Conservation (phyloP, 2,797 vertebrate genomes). For the Alauda arvensis region DNA sequence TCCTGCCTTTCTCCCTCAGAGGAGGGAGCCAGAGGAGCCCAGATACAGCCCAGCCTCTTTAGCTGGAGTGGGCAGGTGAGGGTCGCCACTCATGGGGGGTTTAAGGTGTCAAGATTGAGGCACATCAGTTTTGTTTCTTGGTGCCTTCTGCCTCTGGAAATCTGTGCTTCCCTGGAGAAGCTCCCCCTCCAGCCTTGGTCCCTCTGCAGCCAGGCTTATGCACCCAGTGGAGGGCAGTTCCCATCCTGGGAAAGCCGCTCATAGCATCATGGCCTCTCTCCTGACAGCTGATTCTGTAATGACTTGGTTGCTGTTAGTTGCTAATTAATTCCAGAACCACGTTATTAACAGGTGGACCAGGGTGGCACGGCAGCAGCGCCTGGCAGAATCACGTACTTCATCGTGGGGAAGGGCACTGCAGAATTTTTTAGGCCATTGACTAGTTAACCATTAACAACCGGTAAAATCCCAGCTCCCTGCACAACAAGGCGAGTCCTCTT, state of each 20-base stretch:
- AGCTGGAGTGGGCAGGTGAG: background rate
- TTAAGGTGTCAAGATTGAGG: background rate
- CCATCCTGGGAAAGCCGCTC: background rate
- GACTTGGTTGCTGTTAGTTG: slow-evolving; percentile 59
- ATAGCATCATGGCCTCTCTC: background rate
- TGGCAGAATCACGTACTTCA: background rate
- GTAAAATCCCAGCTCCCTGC: slow-evolving; percentile 55
- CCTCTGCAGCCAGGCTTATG: fast-evolving
- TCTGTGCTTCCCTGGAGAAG: background rate
- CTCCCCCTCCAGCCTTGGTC: fast-evolving
- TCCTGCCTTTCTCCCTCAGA: background rate
- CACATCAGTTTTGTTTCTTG: background rate
- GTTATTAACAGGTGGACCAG: slow-evolving; percentile 30
- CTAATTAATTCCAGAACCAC: slow-evolving; percentile 53
- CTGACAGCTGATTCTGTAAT: slow-evolving; percentile 24
- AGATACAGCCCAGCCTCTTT: background rate
- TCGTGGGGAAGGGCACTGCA: background rate
- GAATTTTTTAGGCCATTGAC: slow-evolving; percentile 33
- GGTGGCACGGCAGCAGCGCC: background rate
- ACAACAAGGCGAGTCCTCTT: slow-evolving; percentile 44
- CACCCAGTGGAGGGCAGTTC: background rate
- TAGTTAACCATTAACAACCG: slow-evolving; percentile 59
- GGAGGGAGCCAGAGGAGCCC: background rate
- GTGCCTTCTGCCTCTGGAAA: background rate
- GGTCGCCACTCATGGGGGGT: fast-evolving